Base-by-base conservation (phyloP, 2,797 vertebrate species). In the Danio kyathit region DNA sequence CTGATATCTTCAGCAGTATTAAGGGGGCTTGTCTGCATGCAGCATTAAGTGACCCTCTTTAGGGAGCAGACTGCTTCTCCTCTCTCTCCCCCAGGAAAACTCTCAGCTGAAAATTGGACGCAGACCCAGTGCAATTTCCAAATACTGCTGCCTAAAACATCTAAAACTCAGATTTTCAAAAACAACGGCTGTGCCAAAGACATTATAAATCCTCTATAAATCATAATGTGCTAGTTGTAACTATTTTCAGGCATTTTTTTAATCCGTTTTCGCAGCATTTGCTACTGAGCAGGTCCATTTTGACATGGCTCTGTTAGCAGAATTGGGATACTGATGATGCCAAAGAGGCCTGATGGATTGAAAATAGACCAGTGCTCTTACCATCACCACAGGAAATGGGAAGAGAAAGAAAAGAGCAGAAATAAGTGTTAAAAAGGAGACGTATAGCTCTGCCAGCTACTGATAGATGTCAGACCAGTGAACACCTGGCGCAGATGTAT, bases 71-170 rank as follows among this genome's bases (percentile, higher is more conserved):
- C 52, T 14, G 43, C n/a, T 67, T 54, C 67, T 63, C 40, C 3
- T 3, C 38, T 51, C 21, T 38, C 4, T 64, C 63, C 60, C 83
- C 63, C 61, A 54, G 46, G 59, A 81, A 76, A 87, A 76, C 83
- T 67, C 49, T 49, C 17, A 73, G 87, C 79, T 76, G 57, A 83
- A 84, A 85, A 81, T 69, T 89, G 86, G 79, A 89, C 83, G 83
- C 63, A 78, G 85, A 88, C 82, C 54, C 86, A 65, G 82, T 74
- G 84, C 49, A 46, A 63, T 92, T 93, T 94, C 93, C 93, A 94
- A 90, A 88, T 77, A 17, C 38, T 83, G 61, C 86, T 92, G 92
- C 92, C 92, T 94, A 93, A 94, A 94, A 94, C 88, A 93, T 92
- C 89, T 89, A 85, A 90, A 93, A 92, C 67, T 89, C 74, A 56